phyloP scores from a whole-genome alignment of 2,113 vertebrate species.

The Balaeniceps rex region DNA sequence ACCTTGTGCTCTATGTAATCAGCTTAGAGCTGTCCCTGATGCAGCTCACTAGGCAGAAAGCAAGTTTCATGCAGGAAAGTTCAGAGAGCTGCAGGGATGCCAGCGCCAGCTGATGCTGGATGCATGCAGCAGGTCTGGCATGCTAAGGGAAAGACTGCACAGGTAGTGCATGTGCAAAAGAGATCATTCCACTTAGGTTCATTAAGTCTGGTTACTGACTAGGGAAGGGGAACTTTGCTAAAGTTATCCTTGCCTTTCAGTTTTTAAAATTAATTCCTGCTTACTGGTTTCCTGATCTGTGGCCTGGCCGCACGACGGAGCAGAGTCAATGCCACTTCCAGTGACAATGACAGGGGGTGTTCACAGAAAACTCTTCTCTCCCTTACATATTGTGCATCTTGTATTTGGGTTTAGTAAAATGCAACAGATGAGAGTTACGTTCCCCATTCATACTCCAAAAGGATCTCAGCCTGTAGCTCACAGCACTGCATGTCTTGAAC shows the following conservation, averaged over 20 bases:
- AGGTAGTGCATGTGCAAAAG: neutral
- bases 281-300: neutral
- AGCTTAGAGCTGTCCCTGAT: neutral
- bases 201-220: neutral
- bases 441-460: neutral
- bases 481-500: neutral
- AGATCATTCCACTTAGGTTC: neutral
- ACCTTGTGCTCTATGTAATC: neutral
- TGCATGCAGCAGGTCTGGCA: neutral
- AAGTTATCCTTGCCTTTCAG: neutral
- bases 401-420: neutral
- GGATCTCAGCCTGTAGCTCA: neutral
- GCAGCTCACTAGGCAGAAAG: neutral
- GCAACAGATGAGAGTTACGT: neutral
- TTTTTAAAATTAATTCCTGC: neutral
- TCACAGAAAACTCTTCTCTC: neutral
- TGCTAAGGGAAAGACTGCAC: neutral
- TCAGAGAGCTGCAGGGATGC: neutral
- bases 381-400: neutral
- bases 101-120: neutral
- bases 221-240: neutral
- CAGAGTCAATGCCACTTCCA: neutral
- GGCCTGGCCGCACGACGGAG: fast-evolving
- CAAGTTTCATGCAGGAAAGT: neutral
- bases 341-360: neutral